Percentiles rank a stretch among this genome's conserved stretches.
These are phyloP conservation scores for Araneus ventricosus DNA, from an alignment of 1,140 invertebrate genomes.

Conservation along the genomic window DNA sequence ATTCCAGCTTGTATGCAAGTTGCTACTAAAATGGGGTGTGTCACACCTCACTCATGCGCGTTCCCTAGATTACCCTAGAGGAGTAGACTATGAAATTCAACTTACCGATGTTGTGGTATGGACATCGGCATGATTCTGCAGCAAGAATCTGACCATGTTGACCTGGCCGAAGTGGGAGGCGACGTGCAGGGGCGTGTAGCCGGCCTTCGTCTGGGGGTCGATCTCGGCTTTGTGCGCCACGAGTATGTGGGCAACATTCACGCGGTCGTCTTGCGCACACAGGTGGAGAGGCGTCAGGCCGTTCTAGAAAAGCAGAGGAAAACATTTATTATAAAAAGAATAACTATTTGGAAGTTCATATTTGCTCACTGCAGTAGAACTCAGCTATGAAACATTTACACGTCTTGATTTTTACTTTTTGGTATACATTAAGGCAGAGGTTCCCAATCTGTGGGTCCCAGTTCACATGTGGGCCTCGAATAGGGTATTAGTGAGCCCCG, in stretches of 20 bases:
- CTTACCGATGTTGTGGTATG: conserved; percentile 83
- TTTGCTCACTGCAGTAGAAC: neutral
- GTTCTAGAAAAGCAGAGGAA: conserved; percentile 84
- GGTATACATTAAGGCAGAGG: too few relatives aligned
- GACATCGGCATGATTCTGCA: conserved; percentile 87
- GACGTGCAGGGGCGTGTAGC: conserved; percentile 99
- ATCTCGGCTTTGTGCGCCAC: conserved; percentile 93
- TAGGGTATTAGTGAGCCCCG: too few relatives aligned
- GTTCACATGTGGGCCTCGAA: too few relatives aligned
- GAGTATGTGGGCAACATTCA: conserved; percentile 94
- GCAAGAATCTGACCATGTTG: conserved; percentile 97
- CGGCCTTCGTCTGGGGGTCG: conserved; percentile 93
- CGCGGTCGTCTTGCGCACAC: conserved; percentile 93
- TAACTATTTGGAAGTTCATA: neutral
- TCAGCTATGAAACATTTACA: too few relatives aligned
- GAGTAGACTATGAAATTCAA: neutral
- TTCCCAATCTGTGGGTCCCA: too few relatives aligned
- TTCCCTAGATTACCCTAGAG: too few relatives aligned
- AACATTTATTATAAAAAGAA: neutral
- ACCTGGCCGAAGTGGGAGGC: conserved; percentile 98
- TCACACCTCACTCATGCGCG: too few relatives aligned
- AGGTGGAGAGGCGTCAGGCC: conserved; percentile 94
- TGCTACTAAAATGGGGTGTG: too few relatives aligned
- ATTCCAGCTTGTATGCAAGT: too few relatives aligned
- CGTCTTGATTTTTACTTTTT: too few relatives aligned